Evolutionary conservation across 2,888 invertebrate genomes (phyloP).

Genomic region (Scaptomyza flava): DNA sequence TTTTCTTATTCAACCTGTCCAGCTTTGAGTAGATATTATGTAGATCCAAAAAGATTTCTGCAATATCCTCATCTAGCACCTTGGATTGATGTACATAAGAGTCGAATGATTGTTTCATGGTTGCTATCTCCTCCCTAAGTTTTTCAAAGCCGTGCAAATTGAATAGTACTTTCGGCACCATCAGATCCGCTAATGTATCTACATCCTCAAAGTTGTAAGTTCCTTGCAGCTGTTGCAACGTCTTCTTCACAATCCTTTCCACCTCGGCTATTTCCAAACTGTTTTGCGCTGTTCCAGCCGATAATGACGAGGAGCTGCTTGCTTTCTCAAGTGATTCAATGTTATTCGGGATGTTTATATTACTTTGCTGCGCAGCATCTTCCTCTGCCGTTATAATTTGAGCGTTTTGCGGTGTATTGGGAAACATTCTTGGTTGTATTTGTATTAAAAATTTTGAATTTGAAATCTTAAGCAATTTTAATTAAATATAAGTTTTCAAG

Average conservation of each 20-base stretch:
- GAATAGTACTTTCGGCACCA: conserved; percentile 45
- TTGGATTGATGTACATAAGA: conserved; percentile 23
- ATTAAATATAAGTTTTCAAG: neutral
- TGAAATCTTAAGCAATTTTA: neutral
- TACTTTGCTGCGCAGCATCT: too few species aligned
- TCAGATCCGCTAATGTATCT: conserved; percentile 17
- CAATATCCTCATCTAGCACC: conserved; percentile 50
- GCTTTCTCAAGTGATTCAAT: conserved; percentile 8
- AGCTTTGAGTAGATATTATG: conserved; percentile 56
- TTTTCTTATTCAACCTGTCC: conserved; percentile 19
- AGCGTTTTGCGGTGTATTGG: neutral
- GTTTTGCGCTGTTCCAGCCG: too few species aligned
- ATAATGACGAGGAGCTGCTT: neutral
- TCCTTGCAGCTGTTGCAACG: conserved; percentile 28
- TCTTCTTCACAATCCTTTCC: conserved; percentile 21
- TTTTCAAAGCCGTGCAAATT: conserved; percentile 24
- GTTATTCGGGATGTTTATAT: neutral
- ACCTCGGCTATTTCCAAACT: neutral
- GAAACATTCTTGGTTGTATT: conserved; percentile 8
- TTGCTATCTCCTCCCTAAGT: conserved; percentile 28
- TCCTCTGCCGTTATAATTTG: too few species aligned
- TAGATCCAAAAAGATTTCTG: conserved; percentile 60
- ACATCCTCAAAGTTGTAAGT: neutral
- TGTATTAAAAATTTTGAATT: neutral
- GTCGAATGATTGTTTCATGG: conserved; percentile 20